These are phyloP conservation scores for Percopsis omiscomaycus DNA, from an alignment of 2,797 vertebrate species.

Conservation along the genomic window DNA sequence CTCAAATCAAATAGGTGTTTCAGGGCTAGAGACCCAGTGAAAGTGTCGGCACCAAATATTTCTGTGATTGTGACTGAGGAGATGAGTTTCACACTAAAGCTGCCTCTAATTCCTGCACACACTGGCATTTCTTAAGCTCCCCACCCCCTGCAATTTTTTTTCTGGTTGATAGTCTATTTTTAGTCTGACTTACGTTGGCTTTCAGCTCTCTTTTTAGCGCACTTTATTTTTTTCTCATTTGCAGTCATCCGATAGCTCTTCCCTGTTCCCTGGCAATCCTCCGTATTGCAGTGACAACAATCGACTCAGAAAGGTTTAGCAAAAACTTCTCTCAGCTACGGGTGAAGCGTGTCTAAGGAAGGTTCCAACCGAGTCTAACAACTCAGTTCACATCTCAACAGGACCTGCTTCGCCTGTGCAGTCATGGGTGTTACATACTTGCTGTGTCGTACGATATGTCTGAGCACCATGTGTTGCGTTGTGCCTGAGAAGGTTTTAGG, in stretches of 20 bases:
- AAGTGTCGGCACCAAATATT: too few species aligned
- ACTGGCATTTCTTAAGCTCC: not conserved
- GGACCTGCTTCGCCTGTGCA: constrained; percentile 47
- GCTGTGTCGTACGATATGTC: constrained; percentile 51
- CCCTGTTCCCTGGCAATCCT: constrained; percentile 59
- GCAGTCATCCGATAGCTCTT: constrained; percentile 62
- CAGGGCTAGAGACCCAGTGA: too few species aligned
- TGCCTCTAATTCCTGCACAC: not conserved
- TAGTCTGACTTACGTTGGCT: constrained; percentile 52
- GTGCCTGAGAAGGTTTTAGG: constrained; percentile 53
- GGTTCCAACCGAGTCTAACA: constrained; percentile 57
- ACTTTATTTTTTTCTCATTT: constrained; percentile 34
- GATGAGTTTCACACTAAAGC: too few species aligned
- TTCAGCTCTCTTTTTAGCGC: constrained; percentile 42
- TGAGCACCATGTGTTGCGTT: constrained; percentile 61
- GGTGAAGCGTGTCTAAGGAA: constrained; percentile 49
- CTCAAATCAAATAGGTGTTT: too few species aligned
- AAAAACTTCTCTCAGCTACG: constrained; percentile 51
- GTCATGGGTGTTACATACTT: constrained; percentile 51
- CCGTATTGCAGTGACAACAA: constrained; percentile 38
- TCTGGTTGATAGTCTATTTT: constrained; percentile 62
- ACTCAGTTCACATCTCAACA: constrained; percentile 48
- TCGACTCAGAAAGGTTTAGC: constrained; percentile 13
- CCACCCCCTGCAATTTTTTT: constrained; percentile 29
- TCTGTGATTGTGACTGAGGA: too few species aligned